phyloP scores from a whole-genome alignment of 2,113 vertebrate genomes.

The Rhea americana region DNA sequence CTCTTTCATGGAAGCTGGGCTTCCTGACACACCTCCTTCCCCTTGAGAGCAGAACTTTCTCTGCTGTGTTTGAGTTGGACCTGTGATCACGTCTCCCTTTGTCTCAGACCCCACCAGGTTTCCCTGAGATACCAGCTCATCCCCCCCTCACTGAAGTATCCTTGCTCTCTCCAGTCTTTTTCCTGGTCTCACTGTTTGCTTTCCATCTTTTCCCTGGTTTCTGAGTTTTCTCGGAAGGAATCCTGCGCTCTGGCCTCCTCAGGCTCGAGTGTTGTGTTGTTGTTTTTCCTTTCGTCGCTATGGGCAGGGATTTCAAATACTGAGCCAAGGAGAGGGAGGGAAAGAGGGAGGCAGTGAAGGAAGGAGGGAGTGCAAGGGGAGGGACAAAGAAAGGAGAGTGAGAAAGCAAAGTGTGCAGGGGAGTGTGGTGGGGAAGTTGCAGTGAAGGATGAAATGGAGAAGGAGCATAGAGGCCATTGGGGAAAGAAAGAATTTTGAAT shows the following conservation, averaged over 20 bases:
- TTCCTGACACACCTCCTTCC: neutral
- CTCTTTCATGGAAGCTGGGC: neutral
- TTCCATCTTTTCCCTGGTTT: constrained; percentile 55
- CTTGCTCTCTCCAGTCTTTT: constrained; percentile 14
- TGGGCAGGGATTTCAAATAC: constrained; percentile 70
- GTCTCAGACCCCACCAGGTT: constrained; percentile 41
- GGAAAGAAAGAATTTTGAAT: neutral
- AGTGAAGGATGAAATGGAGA: neutral
- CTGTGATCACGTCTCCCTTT: neutral
- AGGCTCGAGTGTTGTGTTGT: constrained; percentile 75
- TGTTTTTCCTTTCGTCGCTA: constrained; percentile 77
- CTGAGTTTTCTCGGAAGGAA: constrained; percentile 66
- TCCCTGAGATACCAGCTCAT: constrained; percentile 54
- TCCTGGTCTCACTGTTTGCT: neutral
- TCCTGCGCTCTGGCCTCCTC: constrained; percentile 60
- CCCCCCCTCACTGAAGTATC: constrained; percentile 36
- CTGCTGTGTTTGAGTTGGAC: constrained; percentile 1
- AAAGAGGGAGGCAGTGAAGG: constrained; percentile 28
- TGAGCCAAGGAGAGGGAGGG: constrained; percentile 66
- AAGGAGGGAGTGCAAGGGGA: constrained; percentile 43
- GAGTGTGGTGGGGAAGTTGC: neutral
- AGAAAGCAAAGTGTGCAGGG: neutral
- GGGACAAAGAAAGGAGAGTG: constrained; percentile 40
- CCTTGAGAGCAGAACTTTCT: constrained; percentile 1
- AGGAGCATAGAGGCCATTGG: neutral